phyloP scores from a whole-genome alignment of 1,140 invertebrate genomes.

The Caenorhabditis inopinata region DNA sequence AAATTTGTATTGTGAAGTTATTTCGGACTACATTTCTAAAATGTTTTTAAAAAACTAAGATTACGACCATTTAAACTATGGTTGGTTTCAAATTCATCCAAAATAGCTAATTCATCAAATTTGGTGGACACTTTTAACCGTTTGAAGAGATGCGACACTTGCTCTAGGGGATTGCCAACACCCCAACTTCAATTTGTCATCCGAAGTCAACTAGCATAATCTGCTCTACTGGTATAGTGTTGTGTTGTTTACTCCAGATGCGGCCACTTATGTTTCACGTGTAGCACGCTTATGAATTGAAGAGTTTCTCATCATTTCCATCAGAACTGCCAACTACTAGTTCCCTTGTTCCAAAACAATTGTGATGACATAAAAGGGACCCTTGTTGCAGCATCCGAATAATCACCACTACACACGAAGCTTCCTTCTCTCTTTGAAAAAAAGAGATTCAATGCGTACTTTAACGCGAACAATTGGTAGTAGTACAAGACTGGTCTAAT shows the following conservation, averaged over 20 bases:
- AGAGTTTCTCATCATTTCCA: not conserved
- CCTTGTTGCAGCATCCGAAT: not conserved
- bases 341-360: constrained; percentile 25
- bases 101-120: constrained; percentile 24
- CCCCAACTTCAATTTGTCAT: constrained; percentile 13
- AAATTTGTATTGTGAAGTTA: too few relatives aligned
- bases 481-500: constrained; percentile 20
- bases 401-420: constrained; percentile 9
- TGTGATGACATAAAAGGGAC: not conserved
- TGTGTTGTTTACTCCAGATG: not conserved
- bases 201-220: constrained; percentile 26
- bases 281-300: not conserved
- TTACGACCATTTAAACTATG: not conserved
- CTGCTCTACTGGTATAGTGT: not conserved
- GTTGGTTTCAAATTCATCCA: not conserved
- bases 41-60: too few relatives aligned
- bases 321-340: not conserved
- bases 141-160: constrained; percentile 25
- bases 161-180: constrained; percentile 22
- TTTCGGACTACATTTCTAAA: too few relatives aligned
- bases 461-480: constrained; percentile 12
- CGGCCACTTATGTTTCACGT: not conserved
- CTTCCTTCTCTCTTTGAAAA: not conserved
- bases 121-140: not conserved
- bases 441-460: constrained; percentile 4